Base-by-base conservation (phyloP, 1,140 invertebrate species). In the Nephila pilipes region DNA sequence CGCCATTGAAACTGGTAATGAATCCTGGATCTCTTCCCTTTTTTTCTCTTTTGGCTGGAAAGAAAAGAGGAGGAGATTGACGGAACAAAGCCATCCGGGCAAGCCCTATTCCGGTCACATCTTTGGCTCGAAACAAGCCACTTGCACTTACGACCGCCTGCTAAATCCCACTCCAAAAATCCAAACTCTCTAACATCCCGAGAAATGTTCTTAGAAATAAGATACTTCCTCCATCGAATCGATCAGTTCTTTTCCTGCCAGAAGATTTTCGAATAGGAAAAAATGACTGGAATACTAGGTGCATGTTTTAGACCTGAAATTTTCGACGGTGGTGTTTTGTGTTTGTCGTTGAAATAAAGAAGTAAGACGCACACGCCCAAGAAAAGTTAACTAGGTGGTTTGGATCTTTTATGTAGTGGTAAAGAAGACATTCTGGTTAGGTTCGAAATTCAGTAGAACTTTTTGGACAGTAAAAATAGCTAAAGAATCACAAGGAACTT, bases 111-210 rank as follows among this genome's bases (percentile, higher is more conserved):
- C 91, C 65, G 81, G 91, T 93, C 91, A 93, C 91, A 93, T 93
- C 91, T 36, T 65, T n/a, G 14, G 65, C 36, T 93, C 69, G 81
- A 93, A 93, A 93, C 91, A 87, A 93, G 81, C 81, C 90, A 85
- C 58, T 85, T 85, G 80, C 90, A 92, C 81, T 92, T 92, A 92
- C 90, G 90, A 81, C 25, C 58, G 58, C 58, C 80, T 54, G 90
- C 90, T 85, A 92, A 92, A 92, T 83, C 90, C 90, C 81, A 65
- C 81, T 85, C 90, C 90, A 92, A 92, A 92, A 92, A 85, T 85
- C 58, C 90, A 58, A 69, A 85, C 81, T 63, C 81, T 83, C 75
- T 22, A 81, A 83, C 89, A 90, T 90, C 79, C 32, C 81, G 60
- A 85, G 63, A 69, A 85, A 92, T 92, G 90, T 92, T 85, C 90